These are phyloP conservation scores for Melanotaenia duboulayi DNA, from an alignment of 2,113 vertebrate genomes.

Conservation along the genomic window DNA sequence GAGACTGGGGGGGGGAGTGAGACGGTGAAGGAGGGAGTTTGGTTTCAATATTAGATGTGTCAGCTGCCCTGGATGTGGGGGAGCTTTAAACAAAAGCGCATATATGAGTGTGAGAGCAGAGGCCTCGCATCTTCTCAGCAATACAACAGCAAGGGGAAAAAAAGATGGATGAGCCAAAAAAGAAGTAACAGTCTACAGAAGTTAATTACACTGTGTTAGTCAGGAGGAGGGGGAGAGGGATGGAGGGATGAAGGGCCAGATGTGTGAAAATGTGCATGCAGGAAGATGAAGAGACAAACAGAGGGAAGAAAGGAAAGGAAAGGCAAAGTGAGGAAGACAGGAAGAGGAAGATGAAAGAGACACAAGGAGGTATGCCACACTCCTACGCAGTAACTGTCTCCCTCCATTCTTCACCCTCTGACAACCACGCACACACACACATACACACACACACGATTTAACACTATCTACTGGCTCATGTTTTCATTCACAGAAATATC, in stretches of 20 bases:
- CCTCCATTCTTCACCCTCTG: too few relatives aligned
- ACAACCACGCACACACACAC: background rate
- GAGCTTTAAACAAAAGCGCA: conserved; percentile 58
- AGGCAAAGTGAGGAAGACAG: conserved; percentile 28
- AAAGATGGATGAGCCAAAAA: conserved; percentile 5
- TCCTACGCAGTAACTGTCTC: background rate
- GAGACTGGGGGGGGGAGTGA: background rate
- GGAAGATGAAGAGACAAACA: background rate
- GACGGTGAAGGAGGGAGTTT: conserved; percentile 38
- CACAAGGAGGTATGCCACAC: conserved; percentile 21
- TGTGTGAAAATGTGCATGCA: background rate
- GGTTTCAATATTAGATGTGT: conserved; percentile 68
- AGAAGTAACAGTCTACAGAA: background rate
- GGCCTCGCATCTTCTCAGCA: conserved; percentile 6
- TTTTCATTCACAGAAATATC: too few relatives aligned
- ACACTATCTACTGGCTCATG: too few relatives aligned
- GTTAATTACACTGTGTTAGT: background rate
- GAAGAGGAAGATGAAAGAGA: background rate
- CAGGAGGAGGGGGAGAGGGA: background rate
- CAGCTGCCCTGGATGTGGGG: conserved; percentile 56
- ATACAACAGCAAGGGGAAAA: background rate
- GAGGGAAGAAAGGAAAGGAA: background rate
- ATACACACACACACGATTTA: conserved; percentile 27
- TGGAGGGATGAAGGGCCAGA: conserved; percentile 14
- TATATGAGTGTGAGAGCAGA: conserved; percentile 20